Evolutionary conservation across 2,888 invertebrate species (phyloP), one percentile per base, ranked within the genome.

Genomic region (Pemphredon lugubris): DNA sequence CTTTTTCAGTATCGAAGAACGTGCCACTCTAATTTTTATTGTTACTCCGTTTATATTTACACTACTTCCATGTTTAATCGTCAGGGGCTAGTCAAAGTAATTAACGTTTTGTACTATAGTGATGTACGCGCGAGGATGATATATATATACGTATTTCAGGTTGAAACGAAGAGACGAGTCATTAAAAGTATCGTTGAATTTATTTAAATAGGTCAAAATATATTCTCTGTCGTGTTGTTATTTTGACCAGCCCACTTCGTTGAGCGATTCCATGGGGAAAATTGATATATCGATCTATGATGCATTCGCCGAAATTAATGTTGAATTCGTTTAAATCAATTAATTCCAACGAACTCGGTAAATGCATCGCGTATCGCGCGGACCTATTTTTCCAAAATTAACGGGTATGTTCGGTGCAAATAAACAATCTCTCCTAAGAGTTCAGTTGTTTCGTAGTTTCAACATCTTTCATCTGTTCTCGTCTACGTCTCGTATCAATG

Each of bases 1-100:
- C 20, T 5, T 42, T n/a, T 16, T 18, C 6, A 1, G 42, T 30
- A 14, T n/a, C 26, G 16, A 60, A 40, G 26, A 58, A 66, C n/a
- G 66, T 54, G 66, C 48, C 66, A 54, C 61, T 34, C 18, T 11
- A 50, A 18, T 59, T 60, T 60, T 34, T 48, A 50, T 70, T 44
- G 14, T 45, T 21, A 20, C 34, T 55, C 18, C 51, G 16, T 45
- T n/a, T 44, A n/a, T 23, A 16, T 4, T 18, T 26, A n/a, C n/a
- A n/a, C 30, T 16, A 16, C 51, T 13, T 34, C 18, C 16, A 40
- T 20, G 26, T 50, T 51, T 55, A 7, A 7, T 23, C 48, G 37
- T 13, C 9, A 30, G 6, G 14, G 26, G 3, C 51, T 34, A 9
- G 23, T 40, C 40, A 39, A 40, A 13, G 21, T 13, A 23, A 44